Evolutionary conservation across 2,888 invertebrate species (phyloP).

Genomic region (Pollenia griseotomentosa): DNA sequence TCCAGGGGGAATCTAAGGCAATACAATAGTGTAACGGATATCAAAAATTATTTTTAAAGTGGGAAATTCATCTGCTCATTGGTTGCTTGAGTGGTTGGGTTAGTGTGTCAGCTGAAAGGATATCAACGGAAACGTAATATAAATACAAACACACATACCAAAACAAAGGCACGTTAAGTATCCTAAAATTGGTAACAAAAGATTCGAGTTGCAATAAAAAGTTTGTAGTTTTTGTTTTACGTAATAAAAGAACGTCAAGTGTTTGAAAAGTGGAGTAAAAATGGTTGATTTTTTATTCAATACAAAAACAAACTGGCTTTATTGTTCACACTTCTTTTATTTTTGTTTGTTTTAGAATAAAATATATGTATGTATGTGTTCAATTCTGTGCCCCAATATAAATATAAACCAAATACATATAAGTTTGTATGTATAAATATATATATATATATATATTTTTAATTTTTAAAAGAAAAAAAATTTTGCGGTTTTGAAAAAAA

Average conservation of each 20-base stretch:
- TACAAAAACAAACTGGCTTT: slow-evolving; percentile 31
- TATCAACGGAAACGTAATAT: slow-evolving; percentile 55
- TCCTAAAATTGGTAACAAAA: slow-evolving; percentile 46
- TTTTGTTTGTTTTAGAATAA: background rate
- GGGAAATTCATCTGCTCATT: slow-evolving; percentile 28
- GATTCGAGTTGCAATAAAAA: slow-evolving; percentile 29
- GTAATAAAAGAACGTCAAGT: slow-evolving; percentile 61
- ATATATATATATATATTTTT: no score
- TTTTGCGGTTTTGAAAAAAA: slow-evolving; percentile 68
- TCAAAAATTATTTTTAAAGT: slow-evolving; percentile 25
- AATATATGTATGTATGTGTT: no score
- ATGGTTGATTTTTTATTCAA: slow-evolving; percentile 61
- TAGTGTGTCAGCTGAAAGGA: slow-evolving; percentile 75
- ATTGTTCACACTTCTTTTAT: slow-evolving; percentile 45
- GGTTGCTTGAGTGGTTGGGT: slow-evolving; percentile 69
- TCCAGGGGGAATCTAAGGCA: background rate
- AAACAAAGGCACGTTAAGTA: background rate
- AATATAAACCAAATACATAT: background rate
- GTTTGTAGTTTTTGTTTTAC: slow-evolving; percentile 22
- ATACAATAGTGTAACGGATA: slow-evolving; percentile 48
- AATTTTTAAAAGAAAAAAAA: slow-evolving; percentile 47
- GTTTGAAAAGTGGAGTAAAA: slow-evolving; percentile 61
- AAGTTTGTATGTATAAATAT: background rate
- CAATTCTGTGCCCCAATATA: slow-evolving; percentile 11
- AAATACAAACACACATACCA: slow-evolving; percentile 1